phyloP scores from a whole-genome alignment of 2,113 vertebrate genomes.

The Ciconia boyciana region DNA sequence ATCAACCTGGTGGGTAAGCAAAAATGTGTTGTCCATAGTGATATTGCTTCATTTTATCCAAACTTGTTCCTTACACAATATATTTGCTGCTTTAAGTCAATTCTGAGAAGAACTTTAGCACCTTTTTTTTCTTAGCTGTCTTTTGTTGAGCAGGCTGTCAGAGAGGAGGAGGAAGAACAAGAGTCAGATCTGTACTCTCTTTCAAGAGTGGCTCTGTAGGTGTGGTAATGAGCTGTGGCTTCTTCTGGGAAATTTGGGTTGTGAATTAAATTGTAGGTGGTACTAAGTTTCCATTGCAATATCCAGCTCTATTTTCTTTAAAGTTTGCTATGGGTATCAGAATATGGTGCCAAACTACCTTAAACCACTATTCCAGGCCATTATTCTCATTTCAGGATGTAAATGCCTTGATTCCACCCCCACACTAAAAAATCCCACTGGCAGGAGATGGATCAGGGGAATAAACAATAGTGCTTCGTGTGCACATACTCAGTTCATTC shows the following conservation, averaged over 20 bases:
- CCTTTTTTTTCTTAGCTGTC: background rate
- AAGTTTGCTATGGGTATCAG: background rate
- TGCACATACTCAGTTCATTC: background rate
- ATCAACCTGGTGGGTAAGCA: background rate
- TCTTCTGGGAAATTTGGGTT: conserved; percentile 5
- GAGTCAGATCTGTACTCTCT: background rate
- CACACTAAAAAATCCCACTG: background rate
- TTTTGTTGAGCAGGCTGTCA: conserved; percentile 5
- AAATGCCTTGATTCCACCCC: background rate
- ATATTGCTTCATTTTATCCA: background rate
- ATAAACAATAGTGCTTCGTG: background rate
- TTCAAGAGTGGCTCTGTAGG: background rate
- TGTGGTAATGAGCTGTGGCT: background rate
- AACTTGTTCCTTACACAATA: background rate
- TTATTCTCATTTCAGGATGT: background rate
- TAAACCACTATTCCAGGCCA: background rate
- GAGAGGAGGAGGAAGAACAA: conserved; percentile 1
- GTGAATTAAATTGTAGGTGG: background rate
- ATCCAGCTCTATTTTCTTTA: background rate
- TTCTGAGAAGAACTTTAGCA: background rate
- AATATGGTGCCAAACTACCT: background rate
- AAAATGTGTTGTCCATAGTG: background rate
- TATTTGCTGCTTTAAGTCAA: background rate
- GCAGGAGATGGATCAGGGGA: background rate
- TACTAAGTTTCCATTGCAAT: conserved; percentile 13